Evolutionary conservation across 1,140 invertebrate genomes (phyloP), one percentile per base, ranked within the genome.

Genomic region (Ladona fulva): DNA sequence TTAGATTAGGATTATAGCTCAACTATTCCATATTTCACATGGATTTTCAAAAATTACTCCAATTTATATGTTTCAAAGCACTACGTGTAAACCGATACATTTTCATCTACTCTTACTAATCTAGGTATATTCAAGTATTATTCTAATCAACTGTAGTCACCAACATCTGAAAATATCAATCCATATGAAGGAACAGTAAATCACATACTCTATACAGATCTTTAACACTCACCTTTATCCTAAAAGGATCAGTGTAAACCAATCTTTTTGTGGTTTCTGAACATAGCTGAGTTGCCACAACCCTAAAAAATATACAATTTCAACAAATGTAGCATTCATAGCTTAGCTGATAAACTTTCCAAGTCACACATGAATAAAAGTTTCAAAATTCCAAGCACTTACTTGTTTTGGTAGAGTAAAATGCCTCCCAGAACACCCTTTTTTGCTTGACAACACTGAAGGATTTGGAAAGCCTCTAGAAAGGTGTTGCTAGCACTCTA

Each of bases 341-440:
- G n/a, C n/a, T n/a, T n/a, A n/a, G n/a, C n/a, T n/a, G n/a, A n/a
- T 5, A 37, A 37, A 37, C 8, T 37, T 37, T 37, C 29, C 8
- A 37, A 37, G 1, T 37, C 3, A 37, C 8, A 8, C 3, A 37
- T 37, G 8, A 37, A 37, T 37, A 37, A 78, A 44, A 78, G 8
- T 77, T 29, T 24, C 25, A 42, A 1, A 3, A 42, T 3, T 19
- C 19, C 1, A 59, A 44, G 25, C 5, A 85, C 86, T 87, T 82
- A 93, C 92, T 93, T 93, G 81, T 95, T 95, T 84, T 94, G 93
- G 81, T 94, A 94, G 78, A 95, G 88, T 76, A 95, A 87, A 29
- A 90, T 88, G 77, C 93, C 94, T 24, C 92, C 94, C 24, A 95
- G 85, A 76, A 94, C 89, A 42, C 92, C 91, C 80, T 87, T 88